Evolutionary conservation across 23 tunicate genomes (phyloP), one percentile per base, ranked within the genome.

Genomic region (Trididemnum miniatum): DNA sequence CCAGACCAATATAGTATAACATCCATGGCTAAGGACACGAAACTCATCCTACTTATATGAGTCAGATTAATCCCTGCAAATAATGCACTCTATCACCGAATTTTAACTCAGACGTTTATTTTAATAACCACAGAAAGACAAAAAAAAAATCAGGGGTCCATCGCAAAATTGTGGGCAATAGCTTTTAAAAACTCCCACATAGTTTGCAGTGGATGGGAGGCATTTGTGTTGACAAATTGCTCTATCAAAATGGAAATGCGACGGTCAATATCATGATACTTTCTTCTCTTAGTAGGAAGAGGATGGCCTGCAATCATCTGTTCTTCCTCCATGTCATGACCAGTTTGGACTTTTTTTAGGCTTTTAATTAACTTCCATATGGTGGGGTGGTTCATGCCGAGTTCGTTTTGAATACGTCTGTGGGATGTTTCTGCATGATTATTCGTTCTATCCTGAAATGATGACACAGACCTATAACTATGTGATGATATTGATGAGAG

Each of bases 351-450:
- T 25, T 71, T 71, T 9, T 54, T 12, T 5, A 71, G 31, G 15
- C 50, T 5, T 9, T 71, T 54, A 33, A 71, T 71, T 18, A 71
- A 31, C 31, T 71, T 71, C 78, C 78, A 71, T 18, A 31, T 54
- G 7, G 78, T 71, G 44, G 50, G 23, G 50, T 71, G 78, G 31
- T 71, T 71, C 78, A 71, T 71, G 27, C 78, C 78, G 27, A 71
- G 54, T 71, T 71, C 78, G 44, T 27, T 71, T 71, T 71, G 78
- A 7, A 71, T 27, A 5, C 54, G 54, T 7, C 78, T 54, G 50
- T 71, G 78, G 9, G 78, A 54, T 7, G 54, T 54, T 71, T 71
- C 78, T 31, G 78, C 78, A 54, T 71, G 57, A 18, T 49, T 49
- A 18, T 49, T 49, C 18, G 18, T 49, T 12, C 57, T 12, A 49